phyloP scores from a whole-genome alignment of 2,797 vertebrate species.

The Pachyuromys duprasi region DNA sequence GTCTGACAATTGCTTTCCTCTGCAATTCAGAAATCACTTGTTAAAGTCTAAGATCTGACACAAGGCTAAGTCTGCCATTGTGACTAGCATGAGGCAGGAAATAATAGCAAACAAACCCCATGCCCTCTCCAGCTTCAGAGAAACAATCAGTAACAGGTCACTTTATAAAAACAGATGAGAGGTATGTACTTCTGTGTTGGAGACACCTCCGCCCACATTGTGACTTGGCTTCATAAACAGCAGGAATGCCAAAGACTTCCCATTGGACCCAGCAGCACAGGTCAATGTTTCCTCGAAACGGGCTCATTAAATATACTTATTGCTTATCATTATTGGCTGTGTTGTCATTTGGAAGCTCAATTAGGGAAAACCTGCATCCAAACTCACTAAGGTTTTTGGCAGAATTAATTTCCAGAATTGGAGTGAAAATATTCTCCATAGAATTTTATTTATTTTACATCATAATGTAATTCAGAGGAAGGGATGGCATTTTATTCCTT shows the following conservation, averaged over 20 bases:
- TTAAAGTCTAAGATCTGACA: conserved; percentile 22
- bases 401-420: conserved; percentile 29
- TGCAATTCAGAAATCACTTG: neutral
- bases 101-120: neutral
- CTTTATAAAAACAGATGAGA: neutral
- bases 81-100: neutral
- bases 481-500: neutral
- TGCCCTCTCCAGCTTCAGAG: neutral
- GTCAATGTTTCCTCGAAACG: neutral
- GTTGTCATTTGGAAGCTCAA: neutral
- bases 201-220: neutral
- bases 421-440: neutral
- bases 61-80: neutral
- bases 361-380: neutral
- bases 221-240: neutral
- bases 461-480: neutral
- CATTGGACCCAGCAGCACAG: neutral
- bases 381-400: neutral
- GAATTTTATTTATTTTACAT: neutral
- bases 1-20: neutral
- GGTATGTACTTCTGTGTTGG: neutral
- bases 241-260: neutral
- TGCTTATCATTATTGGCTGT: neutral
- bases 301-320: neutral
- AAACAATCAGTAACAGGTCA: conserved; percentile 14